Percentiles rank a stretch among this genome's conserved stretches.
Evolutionary conservation across 2,888 invertebrate genomes (phyloP).

Genomic region (Microplitis deprimator): DNA sequence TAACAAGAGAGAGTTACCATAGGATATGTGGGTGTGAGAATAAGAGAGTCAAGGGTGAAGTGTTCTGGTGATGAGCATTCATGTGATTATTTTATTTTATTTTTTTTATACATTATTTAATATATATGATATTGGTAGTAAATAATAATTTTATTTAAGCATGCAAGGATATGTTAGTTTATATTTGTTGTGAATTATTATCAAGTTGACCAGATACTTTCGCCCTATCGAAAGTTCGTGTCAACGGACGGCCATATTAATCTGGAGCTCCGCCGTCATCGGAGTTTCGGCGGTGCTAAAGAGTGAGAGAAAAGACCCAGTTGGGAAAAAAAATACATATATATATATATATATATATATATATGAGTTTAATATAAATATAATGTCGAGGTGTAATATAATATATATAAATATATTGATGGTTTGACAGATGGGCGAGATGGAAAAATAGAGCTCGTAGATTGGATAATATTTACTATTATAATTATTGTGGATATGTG

Average conservation of each 20-base stretch:
- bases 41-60: neutral
- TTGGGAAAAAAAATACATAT: constrained; percentile 48
- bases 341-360: constrained; percentile 39
- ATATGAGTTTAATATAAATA: neutral
- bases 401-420: neutral
- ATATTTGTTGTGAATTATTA: constrained; percentile 35
- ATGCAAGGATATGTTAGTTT: neutral
- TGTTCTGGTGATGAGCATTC: constrained; percentile 9
- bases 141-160: neutral
- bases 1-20: constrained; percentile 19
- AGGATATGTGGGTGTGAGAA: constrained; percentile 23
- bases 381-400: too few relatives aligned
- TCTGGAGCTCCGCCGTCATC: constrained; percentile 53
- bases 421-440: neutral
- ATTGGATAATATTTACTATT: neutral
- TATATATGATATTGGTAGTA: neutral
- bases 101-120: neutral
- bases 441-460: neutral
- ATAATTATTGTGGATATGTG: neutral
- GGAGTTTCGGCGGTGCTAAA: constrained; percentile 38
- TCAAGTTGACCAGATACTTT: constrained; percentile 44
- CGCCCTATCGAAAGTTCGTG: constrained; percentile 49
- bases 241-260: constrained; percentile 60
- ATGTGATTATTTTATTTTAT: constrained; percentile 7
- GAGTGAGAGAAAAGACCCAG: constrained; percentile 43